phyloP scores from a whole-genome alignment of 2,888 invertebrate genomes.

The Magallana nippona region DNA sequence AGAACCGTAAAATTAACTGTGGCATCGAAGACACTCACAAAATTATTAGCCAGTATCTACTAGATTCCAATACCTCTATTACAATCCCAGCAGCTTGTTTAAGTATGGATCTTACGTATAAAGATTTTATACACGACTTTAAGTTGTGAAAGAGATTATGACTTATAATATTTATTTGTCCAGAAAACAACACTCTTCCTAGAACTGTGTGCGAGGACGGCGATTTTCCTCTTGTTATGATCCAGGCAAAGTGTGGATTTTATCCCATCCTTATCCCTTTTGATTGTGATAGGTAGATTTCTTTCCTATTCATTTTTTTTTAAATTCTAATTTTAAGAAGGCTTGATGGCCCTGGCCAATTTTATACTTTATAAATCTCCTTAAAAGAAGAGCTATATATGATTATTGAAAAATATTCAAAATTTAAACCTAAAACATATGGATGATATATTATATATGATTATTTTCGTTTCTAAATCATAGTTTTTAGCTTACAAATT shows the following conservation, averaged over 20 bases:
- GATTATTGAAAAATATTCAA: too few species aligned
- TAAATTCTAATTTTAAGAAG: neutral
- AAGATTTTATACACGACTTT: too few species aligned
- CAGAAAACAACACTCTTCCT: neutral
- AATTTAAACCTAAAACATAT: too few species aligned
- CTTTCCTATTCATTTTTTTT: neutral
- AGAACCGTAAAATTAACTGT: neutral
- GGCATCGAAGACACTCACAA: neutral
- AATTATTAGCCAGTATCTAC: neutral
- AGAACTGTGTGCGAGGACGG: neutral
- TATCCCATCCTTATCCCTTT: constrained; percentile 4
- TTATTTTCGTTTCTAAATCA: too few species aligned
- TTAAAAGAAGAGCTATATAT: too few species aligned
- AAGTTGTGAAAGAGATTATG: too few species aligned
- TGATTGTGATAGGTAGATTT: constrained; percentile 4
- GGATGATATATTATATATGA: too few species aligned
- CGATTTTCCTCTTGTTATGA: neutral
- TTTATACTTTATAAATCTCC: too few species aligned
- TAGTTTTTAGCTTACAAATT: too few species aligned
- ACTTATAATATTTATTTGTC: neutral
- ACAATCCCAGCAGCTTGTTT: neutral
- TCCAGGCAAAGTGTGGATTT: constrained; percentile 6
- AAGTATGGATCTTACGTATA: neutral
- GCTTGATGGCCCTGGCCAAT: too few species aligned
- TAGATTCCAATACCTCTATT: neutral